Conservation (phyloP, 2,888 invertebrate genomes). For the Eurois occulta region DNA sequence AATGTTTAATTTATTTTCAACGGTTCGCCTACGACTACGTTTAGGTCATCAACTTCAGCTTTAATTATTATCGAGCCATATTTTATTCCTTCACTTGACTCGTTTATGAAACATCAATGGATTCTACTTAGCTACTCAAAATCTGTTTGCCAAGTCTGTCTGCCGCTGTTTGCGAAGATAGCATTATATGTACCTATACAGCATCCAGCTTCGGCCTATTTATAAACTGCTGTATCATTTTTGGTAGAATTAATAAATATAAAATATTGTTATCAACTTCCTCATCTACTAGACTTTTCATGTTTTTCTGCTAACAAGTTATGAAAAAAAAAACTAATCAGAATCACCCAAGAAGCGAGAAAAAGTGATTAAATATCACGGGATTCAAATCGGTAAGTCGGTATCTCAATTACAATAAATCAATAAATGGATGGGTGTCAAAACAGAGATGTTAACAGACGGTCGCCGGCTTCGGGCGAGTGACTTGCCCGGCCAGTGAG, state of each 20-base stretch:
- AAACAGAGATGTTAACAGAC: constrained; percentile 68
- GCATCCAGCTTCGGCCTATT: background rate
- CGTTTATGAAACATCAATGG: background rate
- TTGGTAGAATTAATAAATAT: background rate
- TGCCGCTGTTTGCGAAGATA: background rate
- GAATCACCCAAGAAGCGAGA: background rate
- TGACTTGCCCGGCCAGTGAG: constrained; percentile 19
- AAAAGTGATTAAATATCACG: background rate
- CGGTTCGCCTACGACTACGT: constrained; percentile 49
- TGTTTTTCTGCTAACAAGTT: background rate
- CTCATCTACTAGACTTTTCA: background rate
- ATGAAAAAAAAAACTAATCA: background rate
- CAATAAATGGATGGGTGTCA: constrained; percentile 70
- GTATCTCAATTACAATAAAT: constrained; percentile 67
- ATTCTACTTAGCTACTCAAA: background rate
- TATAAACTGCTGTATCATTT: background rate
- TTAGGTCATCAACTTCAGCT: constrained; percentile 60
- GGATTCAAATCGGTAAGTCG: constrained; percentile 15
- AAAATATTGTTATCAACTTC: background rate
- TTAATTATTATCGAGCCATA: constrained; percentile 40
- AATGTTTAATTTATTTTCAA: constrained; percentile 73
- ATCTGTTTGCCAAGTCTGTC: background rate
- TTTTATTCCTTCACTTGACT: constrained; percentile 15
- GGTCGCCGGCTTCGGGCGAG: constrained; percentile 2
- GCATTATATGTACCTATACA: too few species aligned